A percentile compares a stretch with the other conserved stretches of the same genome.
phyloP scores from a whole-genome alignment of 2,888 invertebrate species.

The Drosophila kokeensis region DNA sequence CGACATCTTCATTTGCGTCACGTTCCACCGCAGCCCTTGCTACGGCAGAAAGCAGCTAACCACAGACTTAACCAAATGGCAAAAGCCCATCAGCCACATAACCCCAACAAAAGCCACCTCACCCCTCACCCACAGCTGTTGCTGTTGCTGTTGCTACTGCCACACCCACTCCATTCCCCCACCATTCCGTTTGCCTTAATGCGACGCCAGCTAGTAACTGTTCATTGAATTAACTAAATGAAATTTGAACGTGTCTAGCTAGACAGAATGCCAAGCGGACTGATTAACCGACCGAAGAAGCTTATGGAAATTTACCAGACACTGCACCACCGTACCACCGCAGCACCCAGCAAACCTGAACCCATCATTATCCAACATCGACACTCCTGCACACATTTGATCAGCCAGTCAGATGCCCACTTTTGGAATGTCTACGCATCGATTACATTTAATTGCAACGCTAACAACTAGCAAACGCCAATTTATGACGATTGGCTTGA shows the following conservation, averaged over 20 bases:
- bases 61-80: slow-evolving; percentile 32
- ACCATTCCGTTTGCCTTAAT: background rate
- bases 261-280: slow-evolving; percentile 41
- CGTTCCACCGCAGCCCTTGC: slow-evolving; percentile 47
- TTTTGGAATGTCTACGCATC: slow-evolving; percentile 5
- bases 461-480: slow-evolving; percentile 43
- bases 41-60: slow-evolving; percentile 45
- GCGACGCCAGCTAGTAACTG: slow-evolving; percentile 31
- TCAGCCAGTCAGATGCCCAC: background rate
- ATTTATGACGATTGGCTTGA: slow-evolving; percentile 36
- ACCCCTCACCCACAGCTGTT: background rate
- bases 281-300: slow-evolving; percentile 55
- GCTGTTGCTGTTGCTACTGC: background rate
- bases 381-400: background rate
- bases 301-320: background rate
- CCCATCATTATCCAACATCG: background rate
- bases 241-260: slow-evolving; percentile 73
- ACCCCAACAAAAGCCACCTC: slow-evolving; percentile 14
- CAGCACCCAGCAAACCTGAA: background rate
- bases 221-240: slow-evolving; percentile 73
- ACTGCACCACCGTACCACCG: background rate
- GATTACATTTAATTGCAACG: slow-evolving; percentile 68
- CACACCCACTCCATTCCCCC: background rate
- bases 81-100: slow-evolving; percentile 9
- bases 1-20: slow-evolving; percentile 59